phyloP scores from a whole-genome alignment of 2,113 vertebrate species.

The Gymnarchus niloticus region DNA sequence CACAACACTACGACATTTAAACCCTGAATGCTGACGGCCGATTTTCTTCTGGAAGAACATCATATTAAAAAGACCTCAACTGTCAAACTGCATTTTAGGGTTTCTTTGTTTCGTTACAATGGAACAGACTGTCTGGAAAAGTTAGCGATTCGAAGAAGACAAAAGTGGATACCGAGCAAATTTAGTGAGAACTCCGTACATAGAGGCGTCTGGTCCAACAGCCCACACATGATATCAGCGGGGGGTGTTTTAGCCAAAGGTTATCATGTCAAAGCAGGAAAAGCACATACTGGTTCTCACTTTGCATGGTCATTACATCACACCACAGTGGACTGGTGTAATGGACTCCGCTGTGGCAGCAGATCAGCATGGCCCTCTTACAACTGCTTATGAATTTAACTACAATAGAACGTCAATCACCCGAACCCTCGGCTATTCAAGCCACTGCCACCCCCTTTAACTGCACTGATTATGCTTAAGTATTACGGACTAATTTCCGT shows the following conservation, averaged over 20 bases:
- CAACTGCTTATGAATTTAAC: too few relatives aligned
- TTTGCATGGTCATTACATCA: too few relatives aligned
- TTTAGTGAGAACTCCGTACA: neutral
- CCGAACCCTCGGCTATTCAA: too few relatives aligned
- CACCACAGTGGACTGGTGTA: too few relatives aligned
- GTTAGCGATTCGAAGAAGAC: neutral
- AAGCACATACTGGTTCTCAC: neutral
- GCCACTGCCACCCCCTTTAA: too few relatives aligned
- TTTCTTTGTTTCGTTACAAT: constrained; percentile 6
- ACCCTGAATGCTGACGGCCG: neutral
- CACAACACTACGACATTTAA: neutral
- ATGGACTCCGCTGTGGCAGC: too few relatives aligned
- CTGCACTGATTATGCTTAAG: too few relatives aligned
- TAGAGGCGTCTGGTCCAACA: neutral
- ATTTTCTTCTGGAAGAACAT: neutral
- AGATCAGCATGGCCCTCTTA: too few relatives aligned
- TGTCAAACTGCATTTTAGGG: neutral
- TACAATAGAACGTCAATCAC: too few relatives aligned
- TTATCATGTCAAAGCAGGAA: neutral
- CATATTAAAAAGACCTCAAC: neutral
- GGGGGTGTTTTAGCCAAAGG: neutral
- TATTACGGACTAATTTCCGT: too few relatives aligned
- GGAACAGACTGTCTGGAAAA: neutral
- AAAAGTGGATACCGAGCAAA: neutral
- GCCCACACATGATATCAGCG: neutral